Conservation (phyloP, 2,888 invertebrate species). For the Polydrusus tereticollis region DNA sequence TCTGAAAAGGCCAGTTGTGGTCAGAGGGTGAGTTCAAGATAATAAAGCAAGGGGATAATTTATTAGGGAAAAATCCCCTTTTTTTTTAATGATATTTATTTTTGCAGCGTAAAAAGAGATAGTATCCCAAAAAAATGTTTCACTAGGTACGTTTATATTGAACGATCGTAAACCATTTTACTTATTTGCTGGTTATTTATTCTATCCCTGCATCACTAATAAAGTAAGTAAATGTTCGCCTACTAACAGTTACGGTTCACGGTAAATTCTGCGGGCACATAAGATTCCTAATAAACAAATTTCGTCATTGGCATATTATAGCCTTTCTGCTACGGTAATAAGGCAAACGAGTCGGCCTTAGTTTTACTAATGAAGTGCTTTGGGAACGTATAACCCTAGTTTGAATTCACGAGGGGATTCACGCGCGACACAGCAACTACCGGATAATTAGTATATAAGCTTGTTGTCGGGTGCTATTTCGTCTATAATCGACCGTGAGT, state of each 20-base stretch:
- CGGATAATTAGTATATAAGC: slow-evolving; percentile 45
- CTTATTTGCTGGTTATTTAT: too few relatives aligned
- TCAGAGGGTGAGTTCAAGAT: slow-evolving; percentile 33
- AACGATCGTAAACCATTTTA: too few relatives aligned
- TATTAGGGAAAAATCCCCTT: neutral
- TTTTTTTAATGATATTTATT: too few relatives aligned
- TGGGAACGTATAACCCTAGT: slow-evolving; percentile 37
- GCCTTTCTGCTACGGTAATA: slow-evolving; percentile 21
- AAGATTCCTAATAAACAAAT: slow-evolving; percentile 14
- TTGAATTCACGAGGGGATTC: slow-evolving; percentile 34
- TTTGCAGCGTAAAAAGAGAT: too few relatives aligned
- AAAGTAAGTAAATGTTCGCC: too few relatives aligned
- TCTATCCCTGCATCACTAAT: too few relatives aligned
- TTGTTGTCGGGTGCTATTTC: slow-evolving; percentile 37
- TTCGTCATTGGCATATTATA: slow-evolving; percentile 9
- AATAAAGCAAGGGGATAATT: slow-evolving; percentile 8
- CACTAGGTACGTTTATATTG: too few relatives aligned
- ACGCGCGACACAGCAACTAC: slow-evolving; percentile 35
- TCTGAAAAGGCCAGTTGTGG: slow-evolving; percentile 49
- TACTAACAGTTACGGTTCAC: neutral
- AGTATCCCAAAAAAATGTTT: too few relatives aligned
- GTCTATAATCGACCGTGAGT: slow-evolving; percentile 24
- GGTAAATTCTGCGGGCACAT: neutral
- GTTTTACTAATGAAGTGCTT: slow-evolving; percentile 41
- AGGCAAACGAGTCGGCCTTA: slow-evolving; percentile 23